Conservation (phyloP, 2,888 invertebrate species). For the Carpatolechia fugitivella region DNA sequence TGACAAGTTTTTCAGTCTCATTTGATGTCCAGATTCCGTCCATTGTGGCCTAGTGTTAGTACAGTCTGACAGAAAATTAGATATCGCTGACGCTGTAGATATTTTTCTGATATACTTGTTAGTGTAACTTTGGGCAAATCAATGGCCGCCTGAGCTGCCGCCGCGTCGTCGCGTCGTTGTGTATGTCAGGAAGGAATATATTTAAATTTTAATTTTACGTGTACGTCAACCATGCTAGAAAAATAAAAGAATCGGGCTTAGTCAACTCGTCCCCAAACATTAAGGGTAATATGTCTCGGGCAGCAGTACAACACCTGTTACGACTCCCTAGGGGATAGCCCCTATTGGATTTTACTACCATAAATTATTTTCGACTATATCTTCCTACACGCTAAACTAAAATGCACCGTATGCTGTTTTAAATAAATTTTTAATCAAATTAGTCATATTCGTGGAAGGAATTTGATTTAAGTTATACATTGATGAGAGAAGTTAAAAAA, state of each 20-base stretch:
- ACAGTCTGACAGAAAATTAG: too few relatives aligned
- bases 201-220: too few relatives aligned
- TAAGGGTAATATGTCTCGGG: slow-evolving; percentile 50
- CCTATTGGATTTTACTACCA: slow-evolving; percentile 34
- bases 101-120: too few relatives aligned
- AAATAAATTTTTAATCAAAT: background rate
- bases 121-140: too few relatives aligned
- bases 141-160: too few relatives aligned
- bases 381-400: slow-evolving; percentile 10
- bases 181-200: too few relatives aligned
- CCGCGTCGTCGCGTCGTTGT: too few relatives aligned
- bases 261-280: slow-evolving; percentile 49
- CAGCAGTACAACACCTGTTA: slow-evolving; percentile 54
- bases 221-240: background rate
- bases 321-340: slow-evolving; percentile 33
- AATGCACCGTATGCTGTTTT: slow-evolving; percentile 10
- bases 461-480: slow-evolving; percentile 5
- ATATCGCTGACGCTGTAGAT: too few relatives aligned
- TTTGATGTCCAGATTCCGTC: too few relatives aligned
- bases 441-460: too few relatives aligned
- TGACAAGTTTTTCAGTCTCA: too few relatives aligned
- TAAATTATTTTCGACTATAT: slow-evolving; percentile 36
- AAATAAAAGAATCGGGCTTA: slow-evolving; percentile 8
- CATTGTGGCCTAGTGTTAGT: too few relatives aligned
- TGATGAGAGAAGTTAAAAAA: slow-evolving; percentile 27